These are phyloP conservation scores for Platichthys stellatus DNA, from an alignment of 2,113 vertebrate species.

Conservation along the genomic window DNA sequence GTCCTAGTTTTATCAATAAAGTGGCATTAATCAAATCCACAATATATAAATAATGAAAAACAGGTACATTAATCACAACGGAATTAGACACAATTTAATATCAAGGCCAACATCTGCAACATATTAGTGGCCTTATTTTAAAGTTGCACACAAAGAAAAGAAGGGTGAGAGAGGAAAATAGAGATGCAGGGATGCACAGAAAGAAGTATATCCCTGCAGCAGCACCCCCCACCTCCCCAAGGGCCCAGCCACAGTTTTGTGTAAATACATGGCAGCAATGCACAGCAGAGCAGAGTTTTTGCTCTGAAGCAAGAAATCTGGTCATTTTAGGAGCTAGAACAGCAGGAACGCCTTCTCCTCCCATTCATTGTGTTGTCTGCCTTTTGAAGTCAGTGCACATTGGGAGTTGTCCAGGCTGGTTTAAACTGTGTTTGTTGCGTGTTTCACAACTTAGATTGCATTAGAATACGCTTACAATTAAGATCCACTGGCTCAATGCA, in stretches of 20 bases:
- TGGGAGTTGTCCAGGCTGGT: constrained; percentile 14
- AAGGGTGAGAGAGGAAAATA: background rate
- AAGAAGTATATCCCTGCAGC: constrained; percentile 4
- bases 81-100: too few relatives aligned
- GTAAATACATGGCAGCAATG: constrained; percentile 27
- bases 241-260: constrained; percentile 19
- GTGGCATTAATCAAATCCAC: too few relatives aligned
- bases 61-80: too few relatives aligned
- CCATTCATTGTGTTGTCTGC: background rate
- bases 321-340: constrained; percentile 36
- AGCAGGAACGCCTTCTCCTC: background rate
- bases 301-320: constrained; percentile 16
- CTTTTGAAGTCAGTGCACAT: constrained; percentile 6
- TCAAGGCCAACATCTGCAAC: too few relatives aligned
- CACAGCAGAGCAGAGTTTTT: constrained; percentile 4
- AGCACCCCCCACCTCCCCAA: background rate
- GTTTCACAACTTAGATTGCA: constrained; percentile 16
- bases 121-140: too few relatives aligned
- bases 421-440: constrained; percentile 2
- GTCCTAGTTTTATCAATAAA: too few relatives aligned
- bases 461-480: background rate
- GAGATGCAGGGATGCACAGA: background rate
- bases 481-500: constrained; percentile 13
- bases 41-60: too few relatives aligned
- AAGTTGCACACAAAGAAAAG: background rate